phyloP scores from a whole-genome alignment of 2,888 invertebrate species.

The Heteropelma amictum region DNA sequence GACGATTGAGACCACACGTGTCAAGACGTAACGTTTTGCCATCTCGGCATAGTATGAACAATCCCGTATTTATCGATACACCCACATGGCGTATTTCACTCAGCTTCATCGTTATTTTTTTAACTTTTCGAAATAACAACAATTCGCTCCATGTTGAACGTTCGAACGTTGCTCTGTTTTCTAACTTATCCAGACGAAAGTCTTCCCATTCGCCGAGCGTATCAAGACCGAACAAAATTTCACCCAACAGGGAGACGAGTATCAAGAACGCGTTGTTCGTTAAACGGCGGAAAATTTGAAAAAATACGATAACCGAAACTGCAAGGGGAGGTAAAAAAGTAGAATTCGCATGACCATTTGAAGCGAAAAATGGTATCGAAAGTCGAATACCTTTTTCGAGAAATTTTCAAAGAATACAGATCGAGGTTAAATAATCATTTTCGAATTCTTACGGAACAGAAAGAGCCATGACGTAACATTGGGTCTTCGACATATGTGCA shows the following conservation, averaged over 20 bases:
- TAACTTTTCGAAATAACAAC: conserved; percentile 48
- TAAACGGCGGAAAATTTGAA: conserved; percentile 56
- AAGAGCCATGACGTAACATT: conserved; percentile 58
- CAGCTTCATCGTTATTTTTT: conserved; percentile 58
- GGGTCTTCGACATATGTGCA: conserved; percentile 62
- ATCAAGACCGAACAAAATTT: conserved; percentile 65
- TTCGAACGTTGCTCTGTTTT: conserved; percentile 60
- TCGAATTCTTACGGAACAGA: conserved; percentile 57
- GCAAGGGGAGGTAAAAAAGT: conserved; percentile 1
- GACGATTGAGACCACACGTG: conserved; percentile 59
- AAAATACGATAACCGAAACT: conserved; percentile 62
- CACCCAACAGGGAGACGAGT: conserved; percentile 59
- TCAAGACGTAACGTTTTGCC: conserved; percentile 61
- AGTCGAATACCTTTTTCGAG: too few species aligned
- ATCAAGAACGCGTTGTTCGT: conserved; percentile 57
- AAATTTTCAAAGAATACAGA: too few species aligned
- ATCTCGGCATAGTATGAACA: conserved; percentile 62
- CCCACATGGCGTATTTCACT: conserved; percentile 66
- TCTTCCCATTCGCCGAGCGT: conserved; percentile 67
- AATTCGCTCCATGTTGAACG: conserved; percentile 65
- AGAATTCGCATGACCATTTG: background rate
- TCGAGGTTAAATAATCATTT: background rate
- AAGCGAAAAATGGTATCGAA: too few species aligned
- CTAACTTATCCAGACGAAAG: conserved; percentile 61
- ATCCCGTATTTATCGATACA: conserved; percentile 61